A percentile compares a stretch with the other conserved stretches of the same genome.
Evolutionary conservation across 2,888 invertebrate genomes (phyloP).

Genomic region (Sarcophaga caerulescens): DNA sequence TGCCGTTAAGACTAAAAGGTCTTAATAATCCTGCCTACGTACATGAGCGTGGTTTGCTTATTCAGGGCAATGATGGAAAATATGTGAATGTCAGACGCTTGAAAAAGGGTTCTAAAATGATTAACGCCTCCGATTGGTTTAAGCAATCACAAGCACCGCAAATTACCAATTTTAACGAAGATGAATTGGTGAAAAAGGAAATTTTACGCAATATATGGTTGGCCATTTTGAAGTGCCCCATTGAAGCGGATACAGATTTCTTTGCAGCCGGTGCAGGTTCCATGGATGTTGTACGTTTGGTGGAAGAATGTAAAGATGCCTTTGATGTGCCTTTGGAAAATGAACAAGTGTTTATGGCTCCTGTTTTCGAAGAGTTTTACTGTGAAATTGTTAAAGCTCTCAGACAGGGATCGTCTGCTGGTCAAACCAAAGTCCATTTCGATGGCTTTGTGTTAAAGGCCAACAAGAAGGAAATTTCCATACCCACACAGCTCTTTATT

Average conservation of each 20-base stretch:
- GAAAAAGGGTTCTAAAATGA: slow-evolving; percentile 90
- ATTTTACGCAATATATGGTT: slow-evolving; percentile 89
- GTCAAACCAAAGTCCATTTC: slow-evolving; percentile 83
- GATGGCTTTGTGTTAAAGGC: slow-evolving; percentile 89
- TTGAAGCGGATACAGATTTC: slow-evolving; percentile 92
- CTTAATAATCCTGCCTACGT: slow-evolving; percentile 85
- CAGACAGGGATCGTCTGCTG: slow-evolving; percentile 84
- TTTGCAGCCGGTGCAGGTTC: slow-evolving; percentile 97
- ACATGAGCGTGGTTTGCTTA: slow-evolving; percentile 89
- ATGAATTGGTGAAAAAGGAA: slow-evolving; percentile 87
- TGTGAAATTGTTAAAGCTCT: slow-evolving; percentile 85
- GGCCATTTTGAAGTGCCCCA: slow-evolving; percentile 89
- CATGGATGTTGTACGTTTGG: slow-evolving; percentile 95
- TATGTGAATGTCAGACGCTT: slow-evolving; percentile 89
- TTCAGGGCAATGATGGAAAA: slow-evolving; percentile 90
- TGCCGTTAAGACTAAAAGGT: slow-evolving; percentile 84
- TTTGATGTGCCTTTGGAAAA: slow-evolving; percentile 90
- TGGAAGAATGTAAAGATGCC: slow-evolving; percentile 95
- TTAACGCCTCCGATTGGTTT: slow-evolving; percentile 90
- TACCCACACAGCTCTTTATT: slow-evolving; percentile 95
- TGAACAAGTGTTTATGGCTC: slow-evolving; percentile 96
- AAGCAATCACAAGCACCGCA: slow-evolving; percentile 82
- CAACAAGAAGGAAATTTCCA: slow-evolving; percentile 92
- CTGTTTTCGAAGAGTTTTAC: slow-evolving; percentile 92
- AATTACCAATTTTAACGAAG: slow-evolving; percentile 85